Evolutionary conservation across 23 tunicate species (phyloP).

Genomic region (Trididemnum clinides): DNA sequence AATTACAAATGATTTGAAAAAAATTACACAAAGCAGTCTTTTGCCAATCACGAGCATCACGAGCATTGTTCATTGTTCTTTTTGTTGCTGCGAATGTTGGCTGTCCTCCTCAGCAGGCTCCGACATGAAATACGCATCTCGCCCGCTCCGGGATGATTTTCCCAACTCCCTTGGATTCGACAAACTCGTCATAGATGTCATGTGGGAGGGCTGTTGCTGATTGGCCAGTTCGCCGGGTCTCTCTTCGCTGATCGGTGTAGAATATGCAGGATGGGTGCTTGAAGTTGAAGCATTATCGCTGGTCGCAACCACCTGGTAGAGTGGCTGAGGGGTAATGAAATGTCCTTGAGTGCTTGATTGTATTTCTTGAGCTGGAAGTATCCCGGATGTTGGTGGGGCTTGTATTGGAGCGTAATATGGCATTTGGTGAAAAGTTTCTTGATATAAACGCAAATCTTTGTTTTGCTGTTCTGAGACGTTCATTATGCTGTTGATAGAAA

Average conservation of each 20-base stretch:
- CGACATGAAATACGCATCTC: not conserved
- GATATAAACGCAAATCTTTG: constrained; percentile 73
- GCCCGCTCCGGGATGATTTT: not conserved
- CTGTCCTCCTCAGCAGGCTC: not conserved
- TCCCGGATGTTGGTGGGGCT: constrained; percentile 21
- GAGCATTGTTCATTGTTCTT: not conserved
- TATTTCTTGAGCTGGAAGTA: constrained; percentile 2
- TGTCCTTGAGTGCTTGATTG: not conserved
- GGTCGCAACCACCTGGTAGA: not conserved
- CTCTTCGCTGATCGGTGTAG: not conserved
- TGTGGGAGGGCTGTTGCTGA: not conserved
- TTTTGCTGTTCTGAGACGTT: constrained; percentile 50
- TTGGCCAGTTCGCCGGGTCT: not conserved
- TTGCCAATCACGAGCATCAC: no score
- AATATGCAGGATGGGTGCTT: not conserved
- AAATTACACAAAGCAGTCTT: no score
- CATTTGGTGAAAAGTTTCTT: constrained; percentile 67
- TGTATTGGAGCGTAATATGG: constrained; percentile 74
- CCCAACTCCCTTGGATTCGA: not conserved
- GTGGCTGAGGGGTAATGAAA: not conserved
- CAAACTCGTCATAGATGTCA: not conserved
- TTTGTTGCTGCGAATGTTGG: not conserved
- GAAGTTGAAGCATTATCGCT: not conserved
- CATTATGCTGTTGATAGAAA: constrained; percentile 86
- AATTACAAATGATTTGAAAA: no score